phyloP scores from a whole-genome alignment of 2,797 vertebrate genomes.

The Scolopax bukidnonensis region DNA sequence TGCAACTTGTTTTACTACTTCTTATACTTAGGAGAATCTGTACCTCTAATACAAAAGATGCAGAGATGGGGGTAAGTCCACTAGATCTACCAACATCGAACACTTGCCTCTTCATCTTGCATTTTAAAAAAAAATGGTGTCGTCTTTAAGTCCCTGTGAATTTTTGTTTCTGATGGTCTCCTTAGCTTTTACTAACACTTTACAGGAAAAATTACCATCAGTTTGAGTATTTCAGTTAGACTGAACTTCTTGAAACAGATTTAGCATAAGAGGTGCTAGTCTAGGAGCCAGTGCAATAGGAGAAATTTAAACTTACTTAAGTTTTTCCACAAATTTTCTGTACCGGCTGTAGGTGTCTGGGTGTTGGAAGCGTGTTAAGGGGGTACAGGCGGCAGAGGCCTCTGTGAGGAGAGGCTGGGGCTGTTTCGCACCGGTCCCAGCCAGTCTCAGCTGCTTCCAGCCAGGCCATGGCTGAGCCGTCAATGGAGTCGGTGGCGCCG shows the following conservation, averaged over 20 bases:
- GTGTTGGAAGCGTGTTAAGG: accelerated
- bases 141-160: not conserved
- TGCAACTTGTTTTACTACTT: not conserved
- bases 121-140: not conserved
- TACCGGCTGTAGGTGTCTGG: accelerated
- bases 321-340: not conserved
- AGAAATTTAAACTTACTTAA: not conserved
- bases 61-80: not conserved
- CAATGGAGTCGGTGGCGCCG: not conserved
- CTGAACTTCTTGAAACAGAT: not conserved
- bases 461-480: not conserved
- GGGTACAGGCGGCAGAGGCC: too few relatives aligned
- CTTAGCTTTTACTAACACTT: not conserved
- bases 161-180: not conserved
- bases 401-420: not conserved
- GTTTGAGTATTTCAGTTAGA: not conserved
- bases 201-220: not conserved
- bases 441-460: accelerated
- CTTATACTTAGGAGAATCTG: not conserved
- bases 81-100: not conserved
- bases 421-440: accelerated
- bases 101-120: not conserved
- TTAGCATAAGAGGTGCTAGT: not conserved
- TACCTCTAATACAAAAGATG: not conserved
- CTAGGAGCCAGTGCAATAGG: not conserved